Conservation (phyloP, 1,140 invertebrate genomes). For the Drosophila setifemur region DNA sequence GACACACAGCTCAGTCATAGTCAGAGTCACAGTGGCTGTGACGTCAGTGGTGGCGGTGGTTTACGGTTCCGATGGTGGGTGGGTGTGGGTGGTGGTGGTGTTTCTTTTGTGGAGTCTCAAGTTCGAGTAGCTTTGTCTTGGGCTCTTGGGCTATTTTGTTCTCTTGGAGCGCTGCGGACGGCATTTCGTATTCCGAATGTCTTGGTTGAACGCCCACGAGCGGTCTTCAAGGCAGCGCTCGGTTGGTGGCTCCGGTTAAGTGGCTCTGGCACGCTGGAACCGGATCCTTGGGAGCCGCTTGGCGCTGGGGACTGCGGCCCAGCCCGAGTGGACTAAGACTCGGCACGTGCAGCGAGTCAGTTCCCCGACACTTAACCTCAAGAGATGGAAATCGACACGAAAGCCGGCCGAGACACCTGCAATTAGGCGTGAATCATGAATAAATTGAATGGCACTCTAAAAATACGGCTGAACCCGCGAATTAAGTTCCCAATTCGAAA, state of each 20-base stretch:
- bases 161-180: too few species aligned
- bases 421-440: slow-evolving; percentile 58
- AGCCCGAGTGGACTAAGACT: neutral
- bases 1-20: neutral
- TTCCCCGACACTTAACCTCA: slow-evolving; percentile 47
- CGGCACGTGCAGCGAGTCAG: slow-evolving; percentile 30
- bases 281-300: slow-evolving; percentile 32
- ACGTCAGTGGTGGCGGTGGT: slow-evolving; percentile 12
- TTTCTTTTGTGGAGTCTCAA: slow-evolving; percentile 15
- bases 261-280: slow-evolving; percentile 26
- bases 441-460: slow-evolving; percentile 49
- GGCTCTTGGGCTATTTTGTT: slow-evolving; percentile 10
- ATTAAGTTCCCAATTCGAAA: too few species aligned
- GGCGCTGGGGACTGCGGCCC: slow-evolving; percentile 7
- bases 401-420: slow-evolving; percentile 39
- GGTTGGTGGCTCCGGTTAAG: slow-evolving; percentile 46
- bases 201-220: slow-evolving; percentile 47
- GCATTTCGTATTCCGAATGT: too few species aligned
- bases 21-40: too few species aligned
- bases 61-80: too few species aligned
- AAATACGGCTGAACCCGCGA: slow-evolving; percentile 14
- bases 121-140: slow-evolving; percentile 16
- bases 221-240: slow-evolving; percentile 40
- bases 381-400: slow-evolving; percentile 9
- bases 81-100: slow-evolving; percentile 5